Evolutionary conservation across 2,888 invertebrate genomes (phyloP).

Genomic region (Brachyopa scutellaris): DNA sequence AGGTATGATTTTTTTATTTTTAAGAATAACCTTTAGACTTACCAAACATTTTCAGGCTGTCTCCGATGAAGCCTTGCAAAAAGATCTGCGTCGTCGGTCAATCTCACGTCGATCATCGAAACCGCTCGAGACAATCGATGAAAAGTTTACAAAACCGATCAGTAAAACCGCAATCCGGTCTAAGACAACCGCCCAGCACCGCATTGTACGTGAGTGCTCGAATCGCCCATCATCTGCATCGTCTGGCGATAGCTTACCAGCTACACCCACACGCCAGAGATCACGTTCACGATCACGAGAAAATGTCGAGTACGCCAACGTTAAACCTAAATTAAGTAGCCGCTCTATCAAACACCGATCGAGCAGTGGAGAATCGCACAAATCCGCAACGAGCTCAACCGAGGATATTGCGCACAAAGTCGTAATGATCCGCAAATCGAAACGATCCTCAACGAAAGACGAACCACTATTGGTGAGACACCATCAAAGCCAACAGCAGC

Average conservation of each 20-base stretch:
- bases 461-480: constrained; percentile 56
- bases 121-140: constrained; percentile 81
- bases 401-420: constrained; percentile 52
- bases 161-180: constrained; percentile 78
- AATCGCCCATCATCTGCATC: constrained; percentile 80
- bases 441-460: constrained; percentile 71
- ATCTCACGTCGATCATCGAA: constrained; percentile 78
- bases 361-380: constrained; percentile 73
- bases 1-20: constrained; percentile 74
- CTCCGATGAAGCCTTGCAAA: constrained; percentile 82
- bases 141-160: constrained; percentile 77
- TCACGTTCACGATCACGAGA: constrained; percentile 75
- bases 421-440: constrained; percentile 55
- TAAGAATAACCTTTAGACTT: too few species aligned
- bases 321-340: constrained; percentile 73
- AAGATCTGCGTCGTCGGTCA: constrained; percentile 80
- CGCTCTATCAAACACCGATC: constrained; percentile 75
- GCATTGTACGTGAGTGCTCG: constrained; percentile 69
- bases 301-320: constrained; percentile 73
- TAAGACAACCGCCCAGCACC: constrained; percentile 75
- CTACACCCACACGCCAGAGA: constrained; percentile 74
- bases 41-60: constrained; percentile 81
- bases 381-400: constrained; percentile 60
- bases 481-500: constrained; percentile 46
- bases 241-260: constrained; percentile 79